These are phyloP conservation scores for Malurus elegans DNA, from an alignment of 2,113 vertebrate species.

Conservation along the genomic window DNA sequence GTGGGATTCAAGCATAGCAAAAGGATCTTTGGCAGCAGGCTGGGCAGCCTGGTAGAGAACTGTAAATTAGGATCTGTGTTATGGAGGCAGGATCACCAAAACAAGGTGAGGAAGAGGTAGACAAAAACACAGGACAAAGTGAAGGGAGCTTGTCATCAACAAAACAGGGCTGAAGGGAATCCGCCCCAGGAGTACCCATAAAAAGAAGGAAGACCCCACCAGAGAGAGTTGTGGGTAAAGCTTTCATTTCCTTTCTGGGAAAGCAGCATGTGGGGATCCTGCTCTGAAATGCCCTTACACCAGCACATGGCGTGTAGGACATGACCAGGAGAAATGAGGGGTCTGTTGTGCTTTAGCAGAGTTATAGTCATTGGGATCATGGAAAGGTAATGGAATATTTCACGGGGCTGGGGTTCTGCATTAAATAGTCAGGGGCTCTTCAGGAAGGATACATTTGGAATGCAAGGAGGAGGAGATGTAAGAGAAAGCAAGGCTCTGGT, in stretches of 20 bases:
- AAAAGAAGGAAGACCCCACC: not conserved
- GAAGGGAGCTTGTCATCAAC: not conserved
- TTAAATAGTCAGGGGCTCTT: too few species aligned
- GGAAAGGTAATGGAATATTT: too few species aligned
- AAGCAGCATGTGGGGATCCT: accelerated
- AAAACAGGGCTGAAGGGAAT: not conserved
- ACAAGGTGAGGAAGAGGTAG: not conserved
- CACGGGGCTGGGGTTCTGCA: not conserved
- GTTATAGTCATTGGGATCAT: not conserved
- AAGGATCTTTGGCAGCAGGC: not conserved
- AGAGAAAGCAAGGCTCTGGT: not conserved
- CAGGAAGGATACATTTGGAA: not conserved
- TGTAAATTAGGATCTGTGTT: not conserved
- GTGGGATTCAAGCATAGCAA: not conserved
- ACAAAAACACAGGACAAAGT: not conserved
- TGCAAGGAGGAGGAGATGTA: not conserved
- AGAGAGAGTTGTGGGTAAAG: not conserved
- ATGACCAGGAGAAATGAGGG: not conserved
- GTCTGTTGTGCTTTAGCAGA: not conserved
- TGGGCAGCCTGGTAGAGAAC: not conserved
- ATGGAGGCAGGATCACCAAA: not conserved
- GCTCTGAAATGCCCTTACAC: not conserved
- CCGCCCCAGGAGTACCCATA: accelerated
- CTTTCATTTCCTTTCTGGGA: not conserved
- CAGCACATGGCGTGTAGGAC: accelerated